A percentile compares a stretch with the other conserved stretches of the same genome.
phyloP scores from a whole-genome alignment of 2,888 invertebrate genomes.

The Drosophila pseudotakahashii region DNA sequence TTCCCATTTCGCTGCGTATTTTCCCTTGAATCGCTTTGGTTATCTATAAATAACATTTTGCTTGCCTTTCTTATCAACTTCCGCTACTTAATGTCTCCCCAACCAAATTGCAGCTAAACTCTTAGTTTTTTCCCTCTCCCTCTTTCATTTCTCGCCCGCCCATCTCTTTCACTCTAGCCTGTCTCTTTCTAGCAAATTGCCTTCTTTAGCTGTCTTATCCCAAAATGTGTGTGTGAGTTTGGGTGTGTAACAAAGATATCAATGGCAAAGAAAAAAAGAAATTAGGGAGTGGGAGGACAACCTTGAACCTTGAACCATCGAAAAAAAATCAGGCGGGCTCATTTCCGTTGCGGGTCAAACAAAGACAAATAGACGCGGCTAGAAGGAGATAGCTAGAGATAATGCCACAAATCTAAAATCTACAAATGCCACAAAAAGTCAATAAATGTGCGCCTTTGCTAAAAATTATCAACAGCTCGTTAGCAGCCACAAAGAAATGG shows the following conservation, averaged over 20 bases:
- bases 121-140: slow-evolving; percentile 6
- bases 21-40: slow-evolving; percentile 7
- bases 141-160: slow-evolving; percentile 3
- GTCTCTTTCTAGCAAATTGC: slow-evolving; percentile 34
- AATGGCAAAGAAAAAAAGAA: slow-evolving; percentile 32
- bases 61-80: slow-evolving; percentile 46
- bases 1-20: slow-evolving; percentile 6
- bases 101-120: slow-evolving; percentile 23
- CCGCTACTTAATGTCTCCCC: slow-evolving; percentile 28
- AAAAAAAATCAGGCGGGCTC: slow-evolving; percentile 49
- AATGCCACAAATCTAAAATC: slow-evolving; percentile 50
- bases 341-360: slow-evolving; percentile 62
- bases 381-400: slow-evolving; percentile 15
- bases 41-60: slow-evolving; percentile 42
- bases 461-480: slow-evolving; percentile 77
- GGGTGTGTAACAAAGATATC: slow-evolving; percentile 69
- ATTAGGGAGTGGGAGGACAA: slow-evolving; percentile 36
- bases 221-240: slow-evolving; percentile 12
- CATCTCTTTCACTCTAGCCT: background rate
- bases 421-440: slow-evolving; percentile 73
- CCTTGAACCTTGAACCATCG: slow-evolving; percentile 63
- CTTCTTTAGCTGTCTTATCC: slow-evolving; percentile 40
- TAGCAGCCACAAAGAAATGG: slow-evolving; percentile 42
- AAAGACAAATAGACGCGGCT: slow-evolving; percentile 33
- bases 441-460: slow-evolving; percentile 67